Conservation (phyloP, 2,797 vertebrate species). For the Sebastes matsubarae region DNA sequence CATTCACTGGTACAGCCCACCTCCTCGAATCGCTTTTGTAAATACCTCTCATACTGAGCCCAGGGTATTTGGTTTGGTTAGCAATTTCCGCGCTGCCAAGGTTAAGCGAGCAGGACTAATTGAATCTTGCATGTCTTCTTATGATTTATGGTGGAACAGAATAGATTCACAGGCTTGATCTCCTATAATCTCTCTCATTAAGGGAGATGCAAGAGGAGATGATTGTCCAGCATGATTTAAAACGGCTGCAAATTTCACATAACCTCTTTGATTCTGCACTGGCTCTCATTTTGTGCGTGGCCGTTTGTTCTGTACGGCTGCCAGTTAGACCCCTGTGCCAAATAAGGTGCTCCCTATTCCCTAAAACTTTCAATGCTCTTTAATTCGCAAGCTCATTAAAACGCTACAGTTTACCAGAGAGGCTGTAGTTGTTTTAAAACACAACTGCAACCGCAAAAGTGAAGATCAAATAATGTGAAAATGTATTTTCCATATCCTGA, state of each 20-base stretch:
- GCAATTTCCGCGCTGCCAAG: conserved; percentile 64
- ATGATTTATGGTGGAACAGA: conserved; percentile 69
- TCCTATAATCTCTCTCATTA: conserved; percentile 73
- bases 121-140: conserved; percentile 69
- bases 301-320: conserved; percentile 26
- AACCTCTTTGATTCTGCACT: conserved; percentile 55
- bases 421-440: conserved; percentile 18
- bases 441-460: conserved; percentile 2
- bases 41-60: conserved; percentile 53
- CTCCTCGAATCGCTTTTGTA: conserved; percentile 55
- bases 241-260: conserved; percentile 61
- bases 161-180: conserved; percentile 64
- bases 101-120: conserved; percentile 73
- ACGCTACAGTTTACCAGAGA: not conserved
- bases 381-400: conserved; percentile 50
- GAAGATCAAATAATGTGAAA: conserved; percentile 7
- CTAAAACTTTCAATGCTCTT: conserved; percentile 30
- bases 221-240: conserved; percentile 71
- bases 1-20: conserved; percentile 36
- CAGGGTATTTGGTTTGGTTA: conserved; percentile 46
- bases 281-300: conserved; percentile 30
- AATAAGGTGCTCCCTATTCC: conserved; percentile 46
- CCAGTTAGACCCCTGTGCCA: conserved; percentile 40
- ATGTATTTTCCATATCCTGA: not conserved
- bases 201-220: conserved; percentile 59